These are phyloP conservation scores for Trichomalopsis sarcophagae DNA, from an alignment of 1,140 invertebrate genomes.

Conservation along the genomic window DNA sequence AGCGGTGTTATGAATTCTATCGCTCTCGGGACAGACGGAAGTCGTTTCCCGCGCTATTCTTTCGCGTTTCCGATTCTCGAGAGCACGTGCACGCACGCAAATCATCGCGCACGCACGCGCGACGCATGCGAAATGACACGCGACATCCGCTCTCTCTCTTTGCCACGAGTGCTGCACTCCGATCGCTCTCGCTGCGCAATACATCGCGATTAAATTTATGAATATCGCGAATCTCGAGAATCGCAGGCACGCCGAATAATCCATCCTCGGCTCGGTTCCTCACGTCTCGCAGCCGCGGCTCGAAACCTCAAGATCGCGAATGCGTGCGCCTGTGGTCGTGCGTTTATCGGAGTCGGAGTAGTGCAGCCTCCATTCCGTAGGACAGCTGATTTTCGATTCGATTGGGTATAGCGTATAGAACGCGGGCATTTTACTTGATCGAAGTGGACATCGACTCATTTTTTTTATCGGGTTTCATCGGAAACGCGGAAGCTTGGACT, in stretches of 20 bases:
- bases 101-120: neutral
- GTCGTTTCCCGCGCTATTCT: conserved; percentile 20
- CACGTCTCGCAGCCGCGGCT: neutral
- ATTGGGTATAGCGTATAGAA: too few relatives aligned
- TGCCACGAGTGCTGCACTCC: too few relatives aligned
- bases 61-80: conserved; percentile 28
- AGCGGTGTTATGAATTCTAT: conserved; percentile 2
- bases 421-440: too few relatives aligned
- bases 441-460: too few relatives aligned
- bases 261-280: too few relatives aligned
- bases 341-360: neutral
- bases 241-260: too few relatives aligned
- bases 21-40: neutral
- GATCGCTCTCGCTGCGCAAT: neutral
- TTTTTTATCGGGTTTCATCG: too few relatives aligned
- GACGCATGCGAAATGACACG: conserved; percentile 12
- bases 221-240: too few relatives aligned
- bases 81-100: conserved; percentile 5
- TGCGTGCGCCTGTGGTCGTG: neutral
- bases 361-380: neutral
- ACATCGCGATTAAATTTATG: too few relatives aligned
- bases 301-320: conserved; percentile 14
- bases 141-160: neutral
- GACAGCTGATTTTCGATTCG: neutral
- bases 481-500: too few relatives aligned